Evolutionary conservation across 2,797 vertebrate genomes (phyloP), one percentile per base, ranked within the genome.

Genomic region (Rhynchotus rufescens): DNA sequence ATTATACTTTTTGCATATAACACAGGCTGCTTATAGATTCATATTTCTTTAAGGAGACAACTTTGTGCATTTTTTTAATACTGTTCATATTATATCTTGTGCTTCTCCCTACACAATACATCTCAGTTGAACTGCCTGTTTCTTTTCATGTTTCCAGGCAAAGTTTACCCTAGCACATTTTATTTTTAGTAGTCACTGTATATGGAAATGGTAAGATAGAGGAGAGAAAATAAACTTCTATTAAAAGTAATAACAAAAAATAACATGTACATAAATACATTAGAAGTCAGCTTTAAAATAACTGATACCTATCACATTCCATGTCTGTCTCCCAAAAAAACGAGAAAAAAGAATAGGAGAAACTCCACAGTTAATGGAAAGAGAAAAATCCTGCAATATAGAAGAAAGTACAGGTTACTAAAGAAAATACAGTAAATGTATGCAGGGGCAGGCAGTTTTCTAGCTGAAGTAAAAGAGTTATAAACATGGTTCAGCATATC

Each of bases 31-130:
- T 80, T 45, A 6, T 59, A 51, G 72, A 51, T 54, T 87, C 13
- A 2, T 77, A 80, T 86, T 94, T 93, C 73, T 95, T 4, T 91
- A 72, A 75, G 62, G 71, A 93, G 84, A 92, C 88, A 95, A 76
- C 14, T 95, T 65, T 60, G 32, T 54, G 32, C 56, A 83, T 44
- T 94, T 84, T 76, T 88, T 92, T 88, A 7, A 82, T 69, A 44
- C 44, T 56, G 25, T 28, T 79, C 9, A 44, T 74, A 57, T 71
- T 93, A 86, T 84, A 10, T 80, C 83, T 88, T 86, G 30, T 80
- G 28, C 34, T 91, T 71, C 64, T 92, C 68, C 72, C 44, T 86
- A 22, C 44, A 12, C 79, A 80, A 69, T 52, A 44, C 26, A n/a
- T 80, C 32, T 73, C 85, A 73, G 52, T 30, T 92, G 86, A 94